Base-by-base conservation (phyloP, 1,140 invertebrate genomes). In the Branchinecta lynchi region DNA sequence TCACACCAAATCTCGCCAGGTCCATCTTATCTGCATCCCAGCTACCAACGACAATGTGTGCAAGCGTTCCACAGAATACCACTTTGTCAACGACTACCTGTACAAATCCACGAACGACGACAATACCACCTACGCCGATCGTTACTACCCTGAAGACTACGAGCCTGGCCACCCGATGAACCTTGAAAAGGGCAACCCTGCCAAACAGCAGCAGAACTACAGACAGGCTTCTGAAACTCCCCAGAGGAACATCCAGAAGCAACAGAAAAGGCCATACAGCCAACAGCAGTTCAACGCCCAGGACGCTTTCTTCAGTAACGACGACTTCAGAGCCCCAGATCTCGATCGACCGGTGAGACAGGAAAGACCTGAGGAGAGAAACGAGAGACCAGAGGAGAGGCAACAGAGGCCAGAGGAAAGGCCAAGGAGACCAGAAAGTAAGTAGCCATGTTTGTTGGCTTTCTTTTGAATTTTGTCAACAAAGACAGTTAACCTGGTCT, bases 21-120 rank as follows among this genome's bases (percentile, higher is more conserved):
- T 93, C 20, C 92, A 95, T 76, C 77, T 95, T 66, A 94, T 94
- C 75, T 95, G 92, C 76, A 93, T 94, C 87, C 91, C 92, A 1
- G 89, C 89, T 7, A 88, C 86, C 46, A 85, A 86, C 66, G 92
- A 94, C 75, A 93, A 92, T 76, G 93, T 87, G 72, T 94, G 92
- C 80, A 86, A 89, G 74, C 88, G 90, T 77, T 92, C 90, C 0
- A 87, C 89, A 0, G 88, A 92, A 74, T 95, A 88, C 76, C 89
- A 93, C 75, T 92, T 93, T 75, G 90, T 95, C 67, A 95, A 95
- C 77, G 91, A 95, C 71, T 94, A 91, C 76, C 81, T 95, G 9
- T 93, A 95, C 82, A 88, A 91, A 75, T 89, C 91, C 7, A 81
- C 92, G 74, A 89, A 92, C 77, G 89, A 88, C 73, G 88, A 87